phyloP scores from a whole-genome alignment of 2,888 invertebrate genomes.

The Coenonympha arcania region DNA sequence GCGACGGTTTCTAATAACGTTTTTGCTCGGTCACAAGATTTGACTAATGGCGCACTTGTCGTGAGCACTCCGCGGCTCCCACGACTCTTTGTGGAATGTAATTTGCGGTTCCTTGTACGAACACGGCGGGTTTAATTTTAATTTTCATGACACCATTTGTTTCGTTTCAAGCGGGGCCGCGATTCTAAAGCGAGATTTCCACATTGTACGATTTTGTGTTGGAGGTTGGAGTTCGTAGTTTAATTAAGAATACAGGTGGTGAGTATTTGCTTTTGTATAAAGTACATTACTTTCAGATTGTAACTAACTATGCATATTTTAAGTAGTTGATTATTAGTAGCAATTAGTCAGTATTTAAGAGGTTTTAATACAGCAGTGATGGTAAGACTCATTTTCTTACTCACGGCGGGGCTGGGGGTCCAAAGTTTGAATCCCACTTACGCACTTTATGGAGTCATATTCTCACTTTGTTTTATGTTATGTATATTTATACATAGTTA shows the following conservation, averaged over 20 bases:
- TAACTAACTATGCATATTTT: not conserved
- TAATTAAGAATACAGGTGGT: not conserved
- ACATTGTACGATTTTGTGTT: not conserved
- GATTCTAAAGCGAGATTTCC: slow-evolving; percentile 1
- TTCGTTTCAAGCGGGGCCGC: slow-evolving; percentile 6
- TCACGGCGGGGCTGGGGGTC: too few species aligned
- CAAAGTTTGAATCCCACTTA: too few species aligned
- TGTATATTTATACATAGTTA: too few species aligned
- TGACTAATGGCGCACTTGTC: slow-evolving; percentile 62
- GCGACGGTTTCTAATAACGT: slow-evolving; percentile 35
- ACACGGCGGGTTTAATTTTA: slow-evolving; percentile 31
- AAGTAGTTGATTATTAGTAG: too few species aligned
- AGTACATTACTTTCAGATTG: not conserved
- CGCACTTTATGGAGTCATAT: too few species aligned
- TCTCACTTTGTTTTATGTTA: too few species aligned
- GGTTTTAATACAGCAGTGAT: too few species aligned
- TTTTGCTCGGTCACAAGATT: slow-evolving; percentile 57
- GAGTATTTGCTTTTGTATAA: not conserved
- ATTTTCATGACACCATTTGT: slow-evolving; percentile 26
- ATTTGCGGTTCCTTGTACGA: slow-evolving; percentile 27
- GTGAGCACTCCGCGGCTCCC: slow-evolving; percentile 49
- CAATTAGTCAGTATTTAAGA: too few species aligned
- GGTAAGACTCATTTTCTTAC: too few species aligned
- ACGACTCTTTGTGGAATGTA: slow-evolving; percentile 34
- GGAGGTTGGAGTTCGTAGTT: not conserved